Percentiles rank a stretch among this genome's conserved stretches.
These are phyloP conservation scores for Leptinotarsa tumamoca DNA, from an alignment of 2,888 invertebrate species.

Conservation along the genomic window DNA sequence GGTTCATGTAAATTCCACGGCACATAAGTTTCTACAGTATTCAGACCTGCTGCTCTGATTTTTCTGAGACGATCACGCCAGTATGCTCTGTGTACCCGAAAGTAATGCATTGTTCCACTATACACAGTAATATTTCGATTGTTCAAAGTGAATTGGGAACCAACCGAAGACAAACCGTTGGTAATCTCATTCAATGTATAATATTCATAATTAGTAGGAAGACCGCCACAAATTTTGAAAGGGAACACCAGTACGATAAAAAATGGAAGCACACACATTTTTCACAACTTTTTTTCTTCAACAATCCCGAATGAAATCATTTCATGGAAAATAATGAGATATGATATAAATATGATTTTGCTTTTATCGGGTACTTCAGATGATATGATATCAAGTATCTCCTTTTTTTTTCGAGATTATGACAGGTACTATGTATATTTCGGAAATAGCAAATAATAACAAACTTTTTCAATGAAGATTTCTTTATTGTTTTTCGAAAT, in stretches of 20 bases:
- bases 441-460: too few species aligned
- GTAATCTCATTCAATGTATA: conserved; percentile 62
- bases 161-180: conserved; percentile 52
- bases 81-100: conserved; percentile 80
- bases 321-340: neutral
- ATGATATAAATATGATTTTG: neutral
- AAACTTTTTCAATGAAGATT: too few species aligned
- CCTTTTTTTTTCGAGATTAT: too few species aligned
- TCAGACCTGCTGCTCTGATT: conserved; percentile 79
- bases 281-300: neutral
- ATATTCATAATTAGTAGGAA: conserved; percentile 64
- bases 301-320: neutral
- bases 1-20: conserved; percentile 58
- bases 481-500: too few species aligned
- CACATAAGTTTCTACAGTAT: conserved; percentile 61
- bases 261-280: neutral
- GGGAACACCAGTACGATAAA: neutral
- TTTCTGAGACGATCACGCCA: conserved; percentile 84
- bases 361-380: neutral
- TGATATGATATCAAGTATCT: too few species aligned
- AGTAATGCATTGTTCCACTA: conserved; percentile 82
- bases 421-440: too few species aligned
- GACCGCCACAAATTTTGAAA: neutral
- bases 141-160: conserved; percentile 63
- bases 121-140: conserved; percentile 63